A percentile compares a stretch with the other conserved stretches of the same genome.
These are phyloP conservation scores for Planiliza haematocheilus DNA, from an alignment of 2,113 vertebrate species.

Conservation along the genomic window DNA sequence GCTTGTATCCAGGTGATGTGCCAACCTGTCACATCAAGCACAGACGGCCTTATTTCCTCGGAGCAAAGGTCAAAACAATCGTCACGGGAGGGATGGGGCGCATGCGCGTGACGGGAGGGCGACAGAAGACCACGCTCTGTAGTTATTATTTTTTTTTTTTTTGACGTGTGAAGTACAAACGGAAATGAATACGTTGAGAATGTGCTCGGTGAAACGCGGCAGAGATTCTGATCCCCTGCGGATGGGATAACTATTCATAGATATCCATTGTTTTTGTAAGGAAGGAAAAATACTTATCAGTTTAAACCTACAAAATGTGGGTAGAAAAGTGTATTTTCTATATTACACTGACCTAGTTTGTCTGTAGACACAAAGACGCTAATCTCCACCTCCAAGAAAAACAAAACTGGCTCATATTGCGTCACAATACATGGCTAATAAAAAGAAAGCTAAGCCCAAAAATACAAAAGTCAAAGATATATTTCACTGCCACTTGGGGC, in stretches of 20 bases:
- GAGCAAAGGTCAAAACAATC: slow-evolving; percentile 79
- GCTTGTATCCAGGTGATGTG: slow-evolving; percentile 81
- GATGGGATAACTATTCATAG: background rate
- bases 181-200: slow-evolving; percentile 26
- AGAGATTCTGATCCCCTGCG: slow-evolving; percentile 5
- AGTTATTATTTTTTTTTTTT: slow-evolving; percentile 21
- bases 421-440: background rate
- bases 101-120: background rate
- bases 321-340: background rate
- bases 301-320: background rate
- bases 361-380: no score
- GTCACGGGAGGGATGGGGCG: slow-evolving; percentile 52
- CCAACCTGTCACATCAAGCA: slow-evolving; percentile 79
- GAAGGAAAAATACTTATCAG: background rate
- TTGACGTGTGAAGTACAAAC: slow-evolving; percentile 49
- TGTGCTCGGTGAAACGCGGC: slow-evolving; percentile 6
- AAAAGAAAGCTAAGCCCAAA: background rate
- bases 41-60: slow-evolving; percentile 74
- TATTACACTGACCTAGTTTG: no score
- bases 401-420: background rate
- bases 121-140: slow-evolving; percentile 34
- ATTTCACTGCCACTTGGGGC: slow-evolving; percentile 50
- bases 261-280: background rate
- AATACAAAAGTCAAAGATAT: background rate
- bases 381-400: background rate